These are phyloP conservation scores for Tychaedon coryphoeus DNA, from an alignment of 2,113 vertebrate genomes.

Conservation along the genomic window DNA sequence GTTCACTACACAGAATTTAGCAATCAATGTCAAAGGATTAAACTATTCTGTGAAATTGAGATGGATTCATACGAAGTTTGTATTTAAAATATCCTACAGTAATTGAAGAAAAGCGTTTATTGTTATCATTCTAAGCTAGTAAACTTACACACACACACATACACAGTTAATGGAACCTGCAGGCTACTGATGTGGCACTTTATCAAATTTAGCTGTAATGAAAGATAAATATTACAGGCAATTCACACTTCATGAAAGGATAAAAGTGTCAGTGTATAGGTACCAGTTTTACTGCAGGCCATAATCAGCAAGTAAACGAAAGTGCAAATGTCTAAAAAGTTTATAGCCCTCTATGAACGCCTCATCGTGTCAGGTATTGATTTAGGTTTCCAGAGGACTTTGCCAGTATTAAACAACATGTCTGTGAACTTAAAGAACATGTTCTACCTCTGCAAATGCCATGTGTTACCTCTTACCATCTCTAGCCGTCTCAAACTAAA, in stretches of 20 bases:
- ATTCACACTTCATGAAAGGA: conserved; percentile 79
- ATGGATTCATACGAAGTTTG: conserved; percentile 40
- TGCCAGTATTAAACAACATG: conserved; percentile 68
- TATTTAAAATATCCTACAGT: conserved; percentile 47
- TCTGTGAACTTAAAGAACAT: conserved; percentile 69
- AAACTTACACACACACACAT: conserved; percentile 27
- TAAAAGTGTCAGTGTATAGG: conserved; percentile 79
- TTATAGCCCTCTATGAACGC: conserved; percentile 76
- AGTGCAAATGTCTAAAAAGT: conserved; percentile 78
- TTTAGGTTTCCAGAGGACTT: conserved; percentile 74
- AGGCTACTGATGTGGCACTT: conserved; percentile 76
- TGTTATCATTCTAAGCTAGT: conserved; percentile 48
- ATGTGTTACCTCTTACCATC: conserved; percentile 50
- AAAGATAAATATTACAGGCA: conserved; percentile 81
- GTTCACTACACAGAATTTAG: conserved; percentile 27
- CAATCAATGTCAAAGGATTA: conserved; percentile 53
- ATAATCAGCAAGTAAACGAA: conserved; percentile 81
- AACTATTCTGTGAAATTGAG: conserved; percentile 7
- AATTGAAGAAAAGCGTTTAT: conserved; percentile 62
- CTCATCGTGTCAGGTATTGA: conserved; percentile 73
- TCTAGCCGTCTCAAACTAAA: conserved; percentile 65
- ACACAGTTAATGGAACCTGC: conserved; percentile 67
- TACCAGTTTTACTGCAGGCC: conserved; percentile 78
- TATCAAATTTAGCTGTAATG: conserved; percentile 79
- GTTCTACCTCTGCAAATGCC: conserved; percentile 52